These are phyloP conservation scores for Drosophila meridiana DNA, from an alignment of 2,888 invertebrate species.

Conservation along the genomic window DNA sequence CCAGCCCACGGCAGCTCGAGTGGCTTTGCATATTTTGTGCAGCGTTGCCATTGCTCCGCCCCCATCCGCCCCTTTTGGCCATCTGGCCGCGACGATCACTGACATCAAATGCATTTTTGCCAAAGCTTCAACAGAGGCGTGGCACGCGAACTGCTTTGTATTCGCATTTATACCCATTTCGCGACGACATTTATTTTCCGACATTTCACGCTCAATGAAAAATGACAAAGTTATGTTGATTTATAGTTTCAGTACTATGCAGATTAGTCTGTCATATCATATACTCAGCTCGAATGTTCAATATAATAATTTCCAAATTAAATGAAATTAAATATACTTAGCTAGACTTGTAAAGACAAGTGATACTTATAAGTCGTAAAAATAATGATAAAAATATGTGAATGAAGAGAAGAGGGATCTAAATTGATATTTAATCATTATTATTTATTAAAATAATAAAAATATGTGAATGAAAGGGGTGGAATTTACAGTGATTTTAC, in stretches of 20 bases:
- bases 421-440: too few relatives aligned
- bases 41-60: not conserved
- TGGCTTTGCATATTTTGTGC: slow-evolving; percentile 55
- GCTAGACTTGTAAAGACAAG: too few relatives aligned
- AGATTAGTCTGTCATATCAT: not conserved
- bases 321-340: too few relatives aligned
- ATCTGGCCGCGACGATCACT: slow-evolving; percentile 10
- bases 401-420: too few relatives aligned
- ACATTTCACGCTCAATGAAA: not conserved
- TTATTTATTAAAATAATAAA: too few relatives aligned
- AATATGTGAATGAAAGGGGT: too few relatives aligned
- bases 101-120: slow-evolving; percentile 27
- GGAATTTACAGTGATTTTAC: too few relatives aligned
- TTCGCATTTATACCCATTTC: not conserved
- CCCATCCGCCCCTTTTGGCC: too few relatives aligned
- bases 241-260: not conserved
- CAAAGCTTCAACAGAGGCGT: not conserved
- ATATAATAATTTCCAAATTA: not conserved
- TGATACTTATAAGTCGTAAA: too few relatives aligned
- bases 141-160: slow-evolving; percentile 16
- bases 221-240: not conserved
- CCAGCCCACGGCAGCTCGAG: slow-evolving; percentile 24
- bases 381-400: too few relatives aligned
- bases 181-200: not conserved
- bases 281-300: not conserved